Evolutionary conservation across 2,888 invertebrate species (phyloP).

Genomic region (Helleia helle): DNA sequence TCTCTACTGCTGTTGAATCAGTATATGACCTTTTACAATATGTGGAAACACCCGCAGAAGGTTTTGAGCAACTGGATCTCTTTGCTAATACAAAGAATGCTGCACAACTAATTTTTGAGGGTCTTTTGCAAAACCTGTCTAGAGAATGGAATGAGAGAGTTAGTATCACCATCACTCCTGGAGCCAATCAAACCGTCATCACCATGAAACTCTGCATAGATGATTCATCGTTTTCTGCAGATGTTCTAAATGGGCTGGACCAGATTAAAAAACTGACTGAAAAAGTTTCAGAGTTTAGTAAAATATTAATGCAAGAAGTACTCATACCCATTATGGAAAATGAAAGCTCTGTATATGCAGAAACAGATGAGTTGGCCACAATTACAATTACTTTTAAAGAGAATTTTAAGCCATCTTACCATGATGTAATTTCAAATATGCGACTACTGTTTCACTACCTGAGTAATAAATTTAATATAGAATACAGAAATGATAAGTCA

Average conservation of each 20-base stretch:
- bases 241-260: constrained; percentile 52
- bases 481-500: constrained; percentile 44
- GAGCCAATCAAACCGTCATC: constrained; percentile 36
- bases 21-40: constrained; percentile 58
- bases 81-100: constrained; percentile 59
- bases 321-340: constrained; percentile 73
- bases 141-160: constrained; percentile 67
- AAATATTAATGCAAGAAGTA: constrained; percentile 72
- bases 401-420: constrained; percentile 56
- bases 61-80: constrained; percentile 66
- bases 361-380: constrained; percentile 42
- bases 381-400: constrained; percentile 51
- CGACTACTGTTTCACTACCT: constrained; percentile 74
- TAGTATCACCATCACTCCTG: constrained; percentile 39
- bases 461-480: constrained; percentile 66
- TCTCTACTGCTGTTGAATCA: constrained; percentile 59
- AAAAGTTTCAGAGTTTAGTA: constrained; percentile 72
- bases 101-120: constrained; percentile 53
- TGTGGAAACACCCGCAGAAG: constrained; percentile 56
- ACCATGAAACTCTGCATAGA: constrained; percentile 48
- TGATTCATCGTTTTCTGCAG: constrained; percentile 31
- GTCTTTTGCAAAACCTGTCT: constrained; percentile 56
- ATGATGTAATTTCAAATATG: constrained; percentile 72
- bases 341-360: constrained; percentile 51
- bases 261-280: constrained; percentile 48